Percentiles rank a stretch among this genome's conserved stretches.
phyloP scores from a whole-genome alignment of 2,888 invertebrate species.

The Synanthedon tipuliformis region DNA sequence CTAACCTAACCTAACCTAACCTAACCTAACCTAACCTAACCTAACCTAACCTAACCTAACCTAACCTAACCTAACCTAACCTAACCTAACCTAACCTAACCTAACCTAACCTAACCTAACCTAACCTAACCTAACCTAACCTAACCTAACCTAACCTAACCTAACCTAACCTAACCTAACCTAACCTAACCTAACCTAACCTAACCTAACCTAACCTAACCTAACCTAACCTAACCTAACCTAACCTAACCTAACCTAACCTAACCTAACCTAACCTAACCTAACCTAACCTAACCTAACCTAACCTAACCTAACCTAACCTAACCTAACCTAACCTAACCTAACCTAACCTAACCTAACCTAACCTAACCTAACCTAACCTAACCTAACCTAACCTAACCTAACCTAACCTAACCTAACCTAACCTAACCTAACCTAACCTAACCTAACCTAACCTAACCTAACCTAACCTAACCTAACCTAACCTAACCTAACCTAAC shows the following conservation, averaged over 20 bases:
- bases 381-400: not conserved
- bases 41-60: not conserved
- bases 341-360: constrained; percentile 1
- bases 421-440: constrained; percentile 5
- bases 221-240: constrained; percentile 1
- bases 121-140: constrained; percentile 1
- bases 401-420: constrained; percentile 1
- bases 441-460: constrained; percentile 8
- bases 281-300: constrained; percentile 1
- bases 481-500: constrained; percentile 8
- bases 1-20: not conserved
- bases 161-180: not conserved
- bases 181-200: not conserved
- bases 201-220: not conserved
- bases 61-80: constrained; percentile 1
- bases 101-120: constrained; percentile 1
- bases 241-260: constrained; percentile 1
- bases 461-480: constrained; percentile 9
- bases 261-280: constrained; percentile 1
- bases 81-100: constrained; percentile 1
- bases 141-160: constrained; percentile 1
- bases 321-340: constrained; percentile 1
- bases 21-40: not conserved
- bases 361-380: not conserved
- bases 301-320: constrained; percentile 1